Base-by-base conservation (phyloP, 2,113 vertebrate species). In the Oncorhynchus nerka region DNA sequence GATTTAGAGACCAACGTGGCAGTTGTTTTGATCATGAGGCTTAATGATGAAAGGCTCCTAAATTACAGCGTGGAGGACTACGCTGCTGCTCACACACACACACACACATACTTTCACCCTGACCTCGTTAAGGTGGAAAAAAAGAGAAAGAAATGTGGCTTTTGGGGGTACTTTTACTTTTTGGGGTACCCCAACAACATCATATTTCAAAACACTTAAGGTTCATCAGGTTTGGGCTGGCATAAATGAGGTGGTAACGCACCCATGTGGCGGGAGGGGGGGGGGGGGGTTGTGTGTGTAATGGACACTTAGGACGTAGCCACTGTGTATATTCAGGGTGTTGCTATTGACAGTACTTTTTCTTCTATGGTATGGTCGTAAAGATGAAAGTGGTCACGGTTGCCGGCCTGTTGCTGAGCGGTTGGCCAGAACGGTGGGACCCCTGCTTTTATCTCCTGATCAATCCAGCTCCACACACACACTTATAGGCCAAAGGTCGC, bases 231-330 rank as follows among this genome's bases (percentile, higher is more conserved):
- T 86, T 85, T 70, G 69, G 51, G 57, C 79, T 74, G 6, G 12
- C 59, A 70, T 57, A 79, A 88, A 85, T 83, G 81, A 88, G 77
- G 84, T 84, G 78, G 78, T 64, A 81, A 84, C 76, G 67, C 80
- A 77, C 66, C 67, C 73, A 68, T 79, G 30, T 74, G 82, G 45
- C 75, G 9, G 9, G 39, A 2, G 8, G 2, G 67, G 32, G 65
- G 65, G 65, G 8, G 2, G 67, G 32, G 65, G 65, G 65, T 61
- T 76, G 75, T 62, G 72, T 83, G 79, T 82, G 73, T 89, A 86
- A 83, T 79, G 71, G 45, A 65, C 11, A 64, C 34, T 39, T 39
- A 1, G 39, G 8, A 45, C 3, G 39, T 1, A 45, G 9, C 8
- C 39, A 45, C 39, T 11, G 9, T 45, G 39, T 45, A 45, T 45